Evolutionary conservation across 2,797 vertebrate species (phyloP), one percentile per base, ranked within the genome.

Genomic region (Scyliorhinus canicula): DNA sequence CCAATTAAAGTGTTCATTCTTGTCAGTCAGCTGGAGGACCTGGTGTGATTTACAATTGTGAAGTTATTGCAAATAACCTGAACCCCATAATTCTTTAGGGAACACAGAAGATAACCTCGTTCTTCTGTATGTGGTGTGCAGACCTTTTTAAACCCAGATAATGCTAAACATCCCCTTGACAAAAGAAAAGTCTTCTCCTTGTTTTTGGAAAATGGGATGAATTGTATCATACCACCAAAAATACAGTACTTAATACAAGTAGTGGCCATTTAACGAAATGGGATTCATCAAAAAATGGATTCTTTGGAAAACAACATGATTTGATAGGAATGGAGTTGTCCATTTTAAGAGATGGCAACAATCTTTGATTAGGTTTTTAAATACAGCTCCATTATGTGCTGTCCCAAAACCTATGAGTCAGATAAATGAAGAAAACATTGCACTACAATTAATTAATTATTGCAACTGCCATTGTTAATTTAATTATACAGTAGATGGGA

Each of bases 401-500:
- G 19, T n/a, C 19, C n/a, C 57, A 63, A 65, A 91, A 65, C 60
- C 16, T 65, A 44, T 44, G 4, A 40, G 9, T 26, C n/a, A 44
- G 35, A 63, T 65, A 44, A 65, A 65, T 44, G 88, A 91, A 91
- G n/a, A 91, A 91, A 91, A 44, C 7, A 11, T 65, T 91, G n/a
- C 21, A 65, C 21, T 19, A 57, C 4, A 65, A 91, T 65, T 63
- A 91, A 57, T 91, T n/a, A 65, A 91, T 44, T 65, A 65, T 65
- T 19, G 57, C n/a, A 91, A 26, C 57, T 40, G 57, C 12, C 60
- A 44, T 91, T 91, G 88, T 91, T 44, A 40, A 63, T 40, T 65
- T 63, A 91, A 91, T 91, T 63, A 65, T 44, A 3, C 88, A 91
- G n/a, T n/a, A 65, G 88, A n/a, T 91, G 57, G n/a, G n/a, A 91